These are phyloP conservation scores for Atta colombica DNA, from an alignment of 1,140 invertebrate genomes.

Conservation along the genomic window DNA sequence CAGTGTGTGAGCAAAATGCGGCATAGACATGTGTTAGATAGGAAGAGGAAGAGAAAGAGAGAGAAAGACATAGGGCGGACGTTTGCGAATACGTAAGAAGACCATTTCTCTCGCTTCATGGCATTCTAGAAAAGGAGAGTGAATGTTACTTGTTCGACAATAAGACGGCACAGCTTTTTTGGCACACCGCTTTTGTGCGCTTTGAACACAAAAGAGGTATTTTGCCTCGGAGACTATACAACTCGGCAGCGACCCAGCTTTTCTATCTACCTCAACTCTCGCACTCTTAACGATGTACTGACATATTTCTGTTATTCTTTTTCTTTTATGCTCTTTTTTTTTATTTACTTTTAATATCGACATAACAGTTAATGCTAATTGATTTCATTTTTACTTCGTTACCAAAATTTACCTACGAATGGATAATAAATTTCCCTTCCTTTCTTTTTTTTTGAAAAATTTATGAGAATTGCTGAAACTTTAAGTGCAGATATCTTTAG, in stretches of 20 bases:
- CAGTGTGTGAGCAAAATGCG: not conserved
- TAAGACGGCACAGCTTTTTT: conserved; percentile 32
- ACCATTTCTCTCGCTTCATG: conserved; percentile 32
- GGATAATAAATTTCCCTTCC: not conserved
- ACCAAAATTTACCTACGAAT: not conserved
- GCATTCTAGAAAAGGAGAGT: not conserved
- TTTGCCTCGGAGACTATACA: conserved; percentile 1
- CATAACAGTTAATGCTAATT: not conserved
- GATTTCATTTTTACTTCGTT: not conserved
- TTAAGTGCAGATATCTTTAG: not conserved
- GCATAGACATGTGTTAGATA: not conserved
- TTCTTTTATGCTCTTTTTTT: not conserved
- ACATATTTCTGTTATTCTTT: not conserved
- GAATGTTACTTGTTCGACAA: conserved; percentile 18
- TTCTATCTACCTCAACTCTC: not conserved
- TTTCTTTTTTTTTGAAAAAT: not conserved
- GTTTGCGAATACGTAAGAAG: conserved; percentile 36
- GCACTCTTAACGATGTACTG: not conserved
- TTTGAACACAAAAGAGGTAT: conserved; percentile 17
- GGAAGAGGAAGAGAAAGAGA: conserved; percentile 6
- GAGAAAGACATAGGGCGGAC: not conserved
- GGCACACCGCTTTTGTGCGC: conserved; percentile 7
- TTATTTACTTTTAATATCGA: not conserved
- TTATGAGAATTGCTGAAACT: not conserved
- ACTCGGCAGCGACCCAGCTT: not conserved